Evolutionary conservation across 2,888 invertebrate species (phyloP).

Genomic region (Aquatica leii): DNA sequence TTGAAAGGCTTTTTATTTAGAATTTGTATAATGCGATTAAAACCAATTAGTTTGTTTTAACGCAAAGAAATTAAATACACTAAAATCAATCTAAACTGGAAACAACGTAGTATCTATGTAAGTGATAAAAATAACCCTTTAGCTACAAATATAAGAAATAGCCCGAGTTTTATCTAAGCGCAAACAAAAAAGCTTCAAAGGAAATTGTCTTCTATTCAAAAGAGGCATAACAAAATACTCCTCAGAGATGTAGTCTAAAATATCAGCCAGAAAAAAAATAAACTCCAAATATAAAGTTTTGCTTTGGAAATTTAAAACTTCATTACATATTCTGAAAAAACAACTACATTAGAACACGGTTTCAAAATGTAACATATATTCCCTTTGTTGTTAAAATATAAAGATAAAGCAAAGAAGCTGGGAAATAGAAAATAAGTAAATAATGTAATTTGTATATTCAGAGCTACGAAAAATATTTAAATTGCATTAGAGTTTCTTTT

Average conservation of each 20-base stretch:
- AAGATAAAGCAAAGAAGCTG: too few relatives aligned
- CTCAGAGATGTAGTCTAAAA: slow-evolving; percentile 24
- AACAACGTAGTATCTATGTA: too few relatives aligned
- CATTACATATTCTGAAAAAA: slow-evolving; percentile 12
- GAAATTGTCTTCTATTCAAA: slow-evolving; percentile 30
- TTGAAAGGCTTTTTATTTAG: too few relatives aligned
- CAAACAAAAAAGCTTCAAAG: slow-evolving; percentile 22
- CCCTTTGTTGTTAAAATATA: neutral
- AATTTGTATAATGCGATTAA: too few relatives aligned
- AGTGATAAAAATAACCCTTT: too few relatives aligned
- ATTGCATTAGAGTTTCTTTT: neutral
- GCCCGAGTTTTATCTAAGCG: slow-evolving; percentile 26
- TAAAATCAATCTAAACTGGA: too few relatives aligned
- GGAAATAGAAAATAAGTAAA: neutral
- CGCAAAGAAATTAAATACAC: too few relatives aligned
- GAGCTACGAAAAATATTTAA: neutral
- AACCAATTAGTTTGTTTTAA: too few relatives aligned
- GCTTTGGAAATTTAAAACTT: slow-evolving; percentile 20
- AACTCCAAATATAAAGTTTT: slow-evolving; percentile 16
- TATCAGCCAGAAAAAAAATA: slow-evolving; percentile 20
- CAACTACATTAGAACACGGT: neutral
- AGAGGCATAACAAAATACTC: slow-evolving; percentile 28
- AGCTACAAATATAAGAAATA: slow-evolving; percentile 27
- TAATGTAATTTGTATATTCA: neutral
- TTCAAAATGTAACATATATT: slow-evolving; percentile 2